These are phyloP conservation scores for Onychorhynchus coronatus DNA, from an alignment of 2,113 vertebrate species.

Conservation along the genomic window DNA sequence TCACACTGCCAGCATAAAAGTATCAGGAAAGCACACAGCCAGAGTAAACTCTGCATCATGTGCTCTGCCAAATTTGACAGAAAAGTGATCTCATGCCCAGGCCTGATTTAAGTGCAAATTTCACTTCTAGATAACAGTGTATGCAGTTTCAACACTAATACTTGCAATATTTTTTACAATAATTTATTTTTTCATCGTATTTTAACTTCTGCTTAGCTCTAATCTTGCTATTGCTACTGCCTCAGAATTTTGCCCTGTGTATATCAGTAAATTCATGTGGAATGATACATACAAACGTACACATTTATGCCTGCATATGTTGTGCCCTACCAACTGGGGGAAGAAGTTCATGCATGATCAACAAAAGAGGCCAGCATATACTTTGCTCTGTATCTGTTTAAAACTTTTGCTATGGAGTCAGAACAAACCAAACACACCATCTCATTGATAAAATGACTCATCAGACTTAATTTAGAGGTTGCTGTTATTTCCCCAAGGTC, in stretches of 20 bases:
- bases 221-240: neutral
- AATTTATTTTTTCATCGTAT: neutral
- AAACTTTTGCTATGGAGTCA: neutral
- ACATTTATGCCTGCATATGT: accelerated
- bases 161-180: neutral
- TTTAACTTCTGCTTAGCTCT: neutral
- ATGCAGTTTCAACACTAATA: neutral
- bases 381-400: neutral
- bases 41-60: neutral
- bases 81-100: neutral
- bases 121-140: neutral
- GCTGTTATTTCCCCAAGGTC: neutral
- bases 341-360: neutral
- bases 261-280: accelerated
- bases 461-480: neutral
- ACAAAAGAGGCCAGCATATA: neutral
- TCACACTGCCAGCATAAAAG: neutral
- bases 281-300: neutral
- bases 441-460: neutral
- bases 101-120: neutral
- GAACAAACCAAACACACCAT: neutral
- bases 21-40: neutral
- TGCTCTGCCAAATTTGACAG: neutral
- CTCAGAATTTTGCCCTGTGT: neutral
- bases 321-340: accelerated